phyloP scores from a whole-genome alignment of 1,140 invertebrate genomes.

The Spodoptera frugiperda region DNA sequence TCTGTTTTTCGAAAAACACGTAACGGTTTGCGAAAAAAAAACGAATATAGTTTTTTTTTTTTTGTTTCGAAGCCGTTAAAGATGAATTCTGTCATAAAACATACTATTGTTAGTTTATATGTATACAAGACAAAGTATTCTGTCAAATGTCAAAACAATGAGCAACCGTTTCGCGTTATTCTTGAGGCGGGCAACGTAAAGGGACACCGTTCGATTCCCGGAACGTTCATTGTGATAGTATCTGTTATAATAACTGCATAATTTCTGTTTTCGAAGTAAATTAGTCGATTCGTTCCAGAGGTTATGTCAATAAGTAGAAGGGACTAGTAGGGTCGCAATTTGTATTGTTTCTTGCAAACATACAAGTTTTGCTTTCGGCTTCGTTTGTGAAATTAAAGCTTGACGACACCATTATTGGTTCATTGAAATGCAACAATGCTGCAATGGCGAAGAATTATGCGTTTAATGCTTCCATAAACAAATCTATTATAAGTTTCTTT shows the following conservation, averaged over 20 bases:
- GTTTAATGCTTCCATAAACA: too few species aligned
- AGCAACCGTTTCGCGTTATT: slow-evolving; percentile 33
- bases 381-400: slow-evolving; percentile 13
- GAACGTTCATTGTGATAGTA: slow-evolving; percentile 6
- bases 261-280: slow-evolving; percentile 35
- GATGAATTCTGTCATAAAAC: slow-evolving; percentile 8
- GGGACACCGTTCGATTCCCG: slow-evolving; percentile 8
- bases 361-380: neutral
- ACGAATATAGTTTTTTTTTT: slow-evolving; percentile 1
- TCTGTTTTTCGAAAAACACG: slow-evolving; percentile 41
- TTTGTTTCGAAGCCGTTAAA: neutral
- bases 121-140: neutral
- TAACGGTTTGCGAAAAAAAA: slow-evolving; percentile 54
- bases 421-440: slow-evolving; percentile 1
- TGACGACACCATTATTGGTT: neutral
- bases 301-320: neutral
- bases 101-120: neutral
- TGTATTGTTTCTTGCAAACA: neutral
- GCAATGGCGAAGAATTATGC: too few species aligned
- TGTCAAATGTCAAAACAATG: slow-evolving; percentile 41
- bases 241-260: slow-evolving; percentile 23
- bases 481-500: too few species aligned
- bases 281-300: slow-evolving; percentile 34
- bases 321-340: neutral
- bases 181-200: neutral